phyloP scores from a whole-genome alignment of 30 jellyfish, hydroid and myxozoan genomes.

The Sanderia malayensis region DNA sequence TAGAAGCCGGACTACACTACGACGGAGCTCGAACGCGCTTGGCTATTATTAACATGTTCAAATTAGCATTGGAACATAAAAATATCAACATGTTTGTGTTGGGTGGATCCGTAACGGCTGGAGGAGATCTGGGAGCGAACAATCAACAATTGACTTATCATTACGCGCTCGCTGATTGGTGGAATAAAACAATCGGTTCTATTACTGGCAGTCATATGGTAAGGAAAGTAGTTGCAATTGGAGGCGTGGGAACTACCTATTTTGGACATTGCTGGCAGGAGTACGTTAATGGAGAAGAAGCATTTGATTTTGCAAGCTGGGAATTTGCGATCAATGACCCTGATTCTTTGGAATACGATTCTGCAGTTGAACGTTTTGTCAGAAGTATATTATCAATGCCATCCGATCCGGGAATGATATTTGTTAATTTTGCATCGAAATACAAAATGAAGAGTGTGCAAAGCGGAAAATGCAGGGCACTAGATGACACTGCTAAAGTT shows the following conservation, averaged over 20 bases:
- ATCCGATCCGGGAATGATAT: slow-evolving; percentile 56
- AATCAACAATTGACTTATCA: slow-evolving; percentile 64
- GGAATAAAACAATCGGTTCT: slow-evolving; percentile 81
- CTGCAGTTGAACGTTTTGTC: slow-evolving; percentile 55
- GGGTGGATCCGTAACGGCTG: slow-evolving; percentile 85
- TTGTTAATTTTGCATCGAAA: slow-evolving; percentile 60
- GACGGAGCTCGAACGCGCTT: slow-evolving; percentile 56
- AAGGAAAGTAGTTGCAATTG: slow-evolving; percentile 83
- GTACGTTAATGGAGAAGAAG: slow-evolving; percentile 56
- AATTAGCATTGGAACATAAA: slow-evolving; percentile 58
- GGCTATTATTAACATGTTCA: slow-evolving; percentile 57
- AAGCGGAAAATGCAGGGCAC: slow-evolving; percentile 33
- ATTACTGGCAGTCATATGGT: slow-evolving; percentile 72
- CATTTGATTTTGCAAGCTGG: slow-evolving; percentile 87
- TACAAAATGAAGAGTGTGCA: slow-evolving; percentile 4
- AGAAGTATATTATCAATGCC: slow-evolving; percentile 26
- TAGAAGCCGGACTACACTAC: slow-evolving; percentile 51
- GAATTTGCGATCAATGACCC: slow-evolving; percentile 91
- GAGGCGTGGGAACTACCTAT: slow-evolving; percentile 88
- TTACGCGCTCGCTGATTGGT: slow-evolving; percentile 94
- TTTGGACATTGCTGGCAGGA: slow-evolving; percentile 94
- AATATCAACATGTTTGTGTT: slow-evolving; percentile 56
- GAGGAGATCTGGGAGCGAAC: slow-evolving; percentile 89
- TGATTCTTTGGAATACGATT: slow-evolving; percentile 50
- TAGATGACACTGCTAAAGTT: slow-evolving; percentile 42